phyloP scores from a whole-genome alignment of 1,140 invertebrate genomes.

The Pogonus chalceus region DNA sequence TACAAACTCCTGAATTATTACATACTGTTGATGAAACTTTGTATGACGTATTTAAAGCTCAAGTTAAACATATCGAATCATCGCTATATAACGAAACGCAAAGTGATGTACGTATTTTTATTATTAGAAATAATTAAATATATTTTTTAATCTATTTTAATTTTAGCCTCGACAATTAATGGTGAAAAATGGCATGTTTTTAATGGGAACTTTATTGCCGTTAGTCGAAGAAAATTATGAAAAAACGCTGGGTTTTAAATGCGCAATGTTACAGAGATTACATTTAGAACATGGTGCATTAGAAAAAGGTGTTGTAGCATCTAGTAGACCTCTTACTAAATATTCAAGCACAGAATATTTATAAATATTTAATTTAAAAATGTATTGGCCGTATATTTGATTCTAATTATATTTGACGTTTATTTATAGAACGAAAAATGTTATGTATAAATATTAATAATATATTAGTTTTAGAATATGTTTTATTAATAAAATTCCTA shows the following conservation, averaged over 20 bases:
- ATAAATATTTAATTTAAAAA: constrained; percentile 20
- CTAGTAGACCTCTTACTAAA: constrained; percentile 28
- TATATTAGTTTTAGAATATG: no score
- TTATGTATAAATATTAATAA: no score
- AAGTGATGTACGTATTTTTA: background rate
- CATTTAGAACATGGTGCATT: constrained; percentile 29
- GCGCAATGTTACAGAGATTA: constrained; percentile 29
- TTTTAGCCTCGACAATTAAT: constrained; percentile 41
- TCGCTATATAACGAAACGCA: constrained; percentile 33
- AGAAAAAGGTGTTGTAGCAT: constrained; percentile 23
- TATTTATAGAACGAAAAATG: no score
- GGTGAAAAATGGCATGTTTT: constrained; percentile 44
- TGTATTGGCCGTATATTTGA: no score
- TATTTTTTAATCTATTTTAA: constrained; percentile 13
- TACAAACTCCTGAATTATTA: constrained; percentile 54
- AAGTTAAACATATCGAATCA: constrained; percentile 51
- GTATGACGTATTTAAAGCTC: constrained; percentile 51
- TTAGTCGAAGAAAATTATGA: constrained; percentile 39
- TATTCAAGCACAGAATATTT: constrained; percentile 34
- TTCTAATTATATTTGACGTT: no score
- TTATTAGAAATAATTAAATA: background rate
- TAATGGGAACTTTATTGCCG: constrained; percentile 40
- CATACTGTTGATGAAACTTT: constrained; percentile 51
- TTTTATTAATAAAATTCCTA: no score
- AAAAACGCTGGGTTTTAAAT: constrained; percentile 31